These are phyloP conservation scores for Hybognathus amarus DNA, from an alignment of 2,797 vertebrate genomes.

Conservation along the genomic window DNA sequence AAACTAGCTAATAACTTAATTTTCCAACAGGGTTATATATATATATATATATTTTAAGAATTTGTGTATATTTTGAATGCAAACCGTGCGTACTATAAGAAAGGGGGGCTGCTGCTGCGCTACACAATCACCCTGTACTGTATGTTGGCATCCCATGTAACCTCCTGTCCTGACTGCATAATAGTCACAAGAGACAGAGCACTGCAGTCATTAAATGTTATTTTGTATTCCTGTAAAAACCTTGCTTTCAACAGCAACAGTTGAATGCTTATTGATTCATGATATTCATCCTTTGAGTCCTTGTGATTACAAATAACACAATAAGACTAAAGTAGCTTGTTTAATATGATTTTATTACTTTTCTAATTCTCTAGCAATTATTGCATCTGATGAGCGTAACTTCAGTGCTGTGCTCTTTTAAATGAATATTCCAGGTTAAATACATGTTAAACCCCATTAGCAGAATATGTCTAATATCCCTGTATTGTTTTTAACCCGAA, in stretches of 20 bases:
- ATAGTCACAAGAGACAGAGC: not conserved
- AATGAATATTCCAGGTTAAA: slow-evolving; percentile 19
- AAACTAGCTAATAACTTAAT: not conserved
- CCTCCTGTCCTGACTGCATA: not conserved
- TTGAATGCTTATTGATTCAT: not conserved
- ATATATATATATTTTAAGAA: no score
- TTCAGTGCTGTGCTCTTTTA: slow-evolving; percentile 7
- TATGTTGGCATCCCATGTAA: slow-evolving; percentile 36
- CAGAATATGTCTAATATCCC: not conserved
- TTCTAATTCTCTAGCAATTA: slow-evolving; percentile 6
- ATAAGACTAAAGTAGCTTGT: slow-evolving; percentile 15
- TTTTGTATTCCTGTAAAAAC: not conserved
- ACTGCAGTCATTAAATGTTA: not conserved
- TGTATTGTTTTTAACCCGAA: not conserved
- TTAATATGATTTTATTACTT: not conserved
- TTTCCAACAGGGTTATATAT: not conserved
- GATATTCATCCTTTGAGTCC: slow-evolving; percentile 11
- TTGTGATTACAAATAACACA: not conserved
- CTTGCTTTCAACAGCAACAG: not conserved
- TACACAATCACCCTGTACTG: slow-evolving; percentile 27
- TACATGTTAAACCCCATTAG: not conserved
- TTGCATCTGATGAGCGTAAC: not conserved
- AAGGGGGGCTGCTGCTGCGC: not conserved
- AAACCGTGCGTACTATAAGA: not conserved
- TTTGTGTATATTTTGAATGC: slow-evolving; percentile 23